Evolutionary conservation across 1,140 invertebrate genomes (phyloP).

Genomic region (Holotrichia oblita): DNA sequence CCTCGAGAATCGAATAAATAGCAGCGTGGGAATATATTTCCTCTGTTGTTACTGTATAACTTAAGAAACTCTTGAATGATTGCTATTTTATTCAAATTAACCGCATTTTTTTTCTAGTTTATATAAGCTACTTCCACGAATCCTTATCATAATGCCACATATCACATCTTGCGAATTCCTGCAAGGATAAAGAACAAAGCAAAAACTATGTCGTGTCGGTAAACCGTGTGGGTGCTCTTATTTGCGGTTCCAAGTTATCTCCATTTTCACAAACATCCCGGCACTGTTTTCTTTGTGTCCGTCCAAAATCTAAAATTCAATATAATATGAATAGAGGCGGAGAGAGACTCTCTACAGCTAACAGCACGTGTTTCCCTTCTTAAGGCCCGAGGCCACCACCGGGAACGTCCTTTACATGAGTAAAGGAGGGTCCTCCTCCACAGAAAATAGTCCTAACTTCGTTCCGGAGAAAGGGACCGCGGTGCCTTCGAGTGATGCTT

Average conservation of each 20-base stretch:
- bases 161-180: not conserved
- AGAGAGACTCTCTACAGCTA: not conserved
- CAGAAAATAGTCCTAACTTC: conserved; percentile 16
- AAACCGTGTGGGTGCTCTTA: not conserved
- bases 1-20: no score
- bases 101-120: no score
- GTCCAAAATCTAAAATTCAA: conserved; percentile 2
- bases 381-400: not conserved
- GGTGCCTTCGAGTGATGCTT: not conserved
- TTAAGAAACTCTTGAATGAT: no score
- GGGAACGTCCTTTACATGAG: not conserved
- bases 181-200: not conserved
- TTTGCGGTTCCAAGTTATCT: not conserved
- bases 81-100: no score
- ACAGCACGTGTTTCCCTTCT: not conserved
- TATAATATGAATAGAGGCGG: not conserved
- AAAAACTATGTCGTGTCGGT: not conserved
- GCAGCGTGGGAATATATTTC: no score
- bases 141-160: no score
- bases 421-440: not conserved
- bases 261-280: not conserved
- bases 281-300: conserved; percentile 24
- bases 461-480: not conserved
- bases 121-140: no score
- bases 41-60: no score